Conservation (phyloP, 2,113 vertebrate species). For the Apistogramma diplotaenia region DNA sequence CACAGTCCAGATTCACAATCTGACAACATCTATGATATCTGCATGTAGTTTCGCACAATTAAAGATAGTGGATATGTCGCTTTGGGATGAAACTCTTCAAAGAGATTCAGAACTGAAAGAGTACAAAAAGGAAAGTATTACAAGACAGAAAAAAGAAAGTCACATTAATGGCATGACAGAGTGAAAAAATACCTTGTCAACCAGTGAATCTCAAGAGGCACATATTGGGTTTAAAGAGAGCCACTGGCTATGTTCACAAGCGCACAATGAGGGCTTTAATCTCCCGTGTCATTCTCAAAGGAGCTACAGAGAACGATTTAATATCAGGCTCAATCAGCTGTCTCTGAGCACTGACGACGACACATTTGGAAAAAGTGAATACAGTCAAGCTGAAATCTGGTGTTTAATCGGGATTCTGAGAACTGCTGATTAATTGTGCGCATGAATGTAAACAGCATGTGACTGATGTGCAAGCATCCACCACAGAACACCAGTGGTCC, state of each 20-base stretch:
- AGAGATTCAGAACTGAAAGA: neutral
- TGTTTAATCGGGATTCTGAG: neutral
- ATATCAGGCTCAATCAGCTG: neutral
- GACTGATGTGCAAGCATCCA: neutral
- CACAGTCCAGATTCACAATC: neutral
- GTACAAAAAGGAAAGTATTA: conserved; percentile 21
- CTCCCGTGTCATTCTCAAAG: neutral
- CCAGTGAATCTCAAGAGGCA: conserved; percentile 55
- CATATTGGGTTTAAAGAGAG: conserved; percentile 23
- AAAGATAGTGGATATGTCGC: neutral
- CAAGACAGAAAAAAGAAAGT: conserved; percentile 14
- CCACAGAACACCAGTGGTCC: neutral
- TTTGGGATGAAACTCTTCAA: conserved; percentile 7
- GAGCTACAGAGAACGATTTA: neutral
- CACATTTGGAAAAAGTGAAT: neutral
- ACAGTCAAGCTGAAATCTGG: neutral
- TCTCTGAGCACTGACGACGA: neutral
- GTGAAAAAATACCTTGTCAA: conserved; percentile 24
- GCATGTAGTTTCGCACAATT: neutral
- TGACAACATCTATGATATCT: neutral
- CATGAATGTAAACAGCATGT: neutral
- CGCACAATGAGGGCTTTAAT: neutral
- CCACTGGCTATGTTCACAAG: neutral
- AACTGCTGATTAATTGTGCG: neutral
- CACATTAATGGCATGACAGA: conserved; percentile 29